Evolutionary conservation across 1,140 invertebrate genomes (phyloP).

Genomic region (Neomicropteryx cornuta): DNA sequence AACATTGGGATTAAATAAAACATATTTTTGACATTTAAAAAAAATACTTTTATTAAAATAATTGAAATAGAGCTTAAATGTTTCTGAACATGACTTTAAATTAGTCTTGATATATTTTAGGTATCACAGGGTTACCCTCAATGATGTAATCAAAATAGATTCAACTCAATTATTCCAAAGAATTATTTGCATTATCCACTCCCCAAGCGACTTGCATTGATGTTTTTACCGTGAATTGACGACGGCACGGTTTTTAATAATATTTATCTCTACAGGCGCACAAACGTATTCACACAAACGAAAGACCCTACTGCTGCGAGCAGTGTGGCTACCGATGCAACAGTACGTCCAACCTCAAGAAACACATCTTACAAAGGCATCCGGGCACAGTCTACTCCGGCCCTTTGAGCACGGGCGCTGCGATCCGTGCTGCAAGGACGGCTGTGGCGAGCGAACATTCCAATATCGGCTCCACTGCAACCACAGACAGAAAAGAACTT

Average conservation of each 20-base stretch:
- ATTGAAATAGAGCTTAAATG: no score
- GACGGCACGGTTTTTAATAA: not conserved
- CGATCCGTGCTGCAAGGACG: no score
- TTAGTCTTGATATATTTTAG: no score
- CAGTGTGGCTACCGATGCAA: constrained; percentile 34
- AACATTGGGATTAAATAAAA: no score
- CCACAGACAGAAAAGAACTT: no score
- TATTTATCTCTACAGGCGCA: constrained; percentile 24
- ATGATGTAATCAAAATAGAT: not conserved
- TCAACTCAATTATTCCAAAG: not conserved
- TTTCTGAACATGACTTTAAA: no score
- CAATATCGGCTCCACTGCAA: no score
- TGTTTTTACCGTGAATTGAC: not conserved
- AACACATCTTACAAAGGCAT: constrained; percentile 30
- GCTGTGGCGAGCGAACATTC: no score
- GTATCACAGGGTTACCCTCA: no score
- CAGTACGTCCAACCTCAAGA: constrained; percentile 37
- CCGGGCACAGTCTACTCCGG: constrained; percentile 12
- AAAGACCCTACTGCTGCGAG: constrained; percentile 29
- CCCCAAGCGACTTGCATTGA: not conserved
- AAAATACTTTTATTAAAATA: no score
- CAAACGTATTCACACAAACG: constrained; percentile 29
- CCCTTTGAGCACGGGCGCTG: no score
- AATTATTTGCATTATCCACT: not conserved
- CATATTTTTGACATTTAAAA: no score